phyloP scores from a whole-genome alignment of 2,888 invertebrate species.

The Folsomia candida region DNA sequence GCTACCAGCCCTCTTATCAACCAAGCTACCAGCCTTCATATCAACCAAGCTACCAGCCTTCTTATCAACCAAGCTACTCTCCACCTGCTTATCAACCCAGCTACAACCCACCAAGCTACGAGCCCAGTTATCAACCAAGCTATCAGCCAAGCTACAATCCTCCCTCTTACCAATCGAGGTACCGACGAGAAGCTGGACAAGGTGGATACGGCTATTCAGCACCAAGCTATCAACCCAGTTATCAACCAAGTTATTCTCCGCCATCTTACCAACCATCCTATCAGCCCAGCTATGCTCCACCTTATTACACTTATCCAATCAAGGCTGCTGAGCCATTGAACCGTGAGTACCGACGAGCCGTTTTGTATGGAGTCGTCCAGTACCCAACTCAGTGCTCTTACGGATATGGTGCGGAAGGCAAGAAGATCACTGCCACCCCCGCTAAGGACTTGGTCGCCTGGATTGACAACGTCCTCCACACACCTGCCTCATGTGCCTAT shows the following conservation, averaged over 20 bases:
- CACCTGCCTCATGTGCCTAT: constrained; percentile 35
- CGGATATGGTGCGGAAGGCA: constrained; percentile 36
- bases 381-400: constrained; percentile 48
- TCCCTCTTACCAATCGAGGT: constrained; percentile 25
- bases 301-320: constrained; percentile 42
- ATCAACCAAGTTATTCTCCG: constrained; percentile 21
- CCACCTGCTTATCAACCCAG: too few species aligned
- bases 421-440: constrained; percentile 48
- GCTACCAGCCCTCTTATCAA: constrained; percentile 10
- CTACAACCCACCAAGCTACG: constrained; percentile 9
- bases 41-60: constrained; percentile 21
- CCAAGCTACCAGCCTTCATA: constrained; percentile 20
- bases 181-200: constrained; percentile 19
- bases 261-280: constrained; percentile 27
- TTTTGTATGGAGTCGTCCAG: constrained; percentile 48
- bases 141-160: constrained; percentile 22
- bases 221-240: constrained; percentile 14
- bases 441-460: constrained; percentile 45
- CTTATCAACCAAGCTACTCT: constrained; percentile 33
- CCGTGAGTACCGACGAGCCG: constrained; percentile 46
- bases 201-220: constrained; percentile 19
- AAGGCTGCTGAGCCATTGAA: constrained; percentile 41
- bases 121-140: constrained; percentile 25
- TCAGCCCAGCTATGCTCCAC: constrained; percentile 21
- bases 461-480: constrained; percentile 45